phyloP scores from a whole-genome alignment of 2,797 vertebrate species.

The Sciaenops ocellatus region DNA sequence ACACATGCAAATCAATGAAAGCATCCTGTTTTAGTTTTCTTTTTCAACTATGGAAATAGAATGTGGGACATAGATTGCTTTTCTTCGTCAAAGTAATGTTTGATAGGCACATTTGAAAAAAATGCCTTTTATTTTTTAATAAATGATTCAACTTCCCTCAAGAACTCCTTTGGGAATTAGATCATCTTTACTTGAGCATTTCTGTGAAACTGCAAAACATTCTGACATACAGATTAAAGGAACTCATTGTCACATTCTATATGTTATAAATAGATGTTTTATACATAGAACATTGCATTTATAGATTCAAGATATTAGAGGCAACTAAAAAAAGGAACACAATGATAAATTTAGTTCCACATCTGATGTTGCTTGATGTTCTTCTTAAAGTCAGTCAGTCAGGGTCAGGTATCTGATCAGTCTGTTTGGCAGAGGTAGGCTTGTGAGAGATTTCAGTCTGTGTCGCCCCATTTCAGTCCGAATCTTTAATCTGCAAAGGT shows the following conservation, averaged over 20 bases:
- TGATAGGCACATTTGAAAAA: conserved; percentile 69
- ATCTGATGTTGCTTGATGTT: conserved; percentile 45
- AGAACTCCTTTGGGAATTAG: conserved; percentile 65
- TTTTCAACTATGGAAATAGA: conserved; percentile 68
- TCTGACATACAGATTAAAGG: conserved; percentile 57
- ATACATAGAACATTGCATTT: conserved; percentile 58
- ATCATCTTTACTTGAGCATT: conserved; percentile 49
- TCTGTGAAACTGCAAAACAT: conserved; percentile 37
- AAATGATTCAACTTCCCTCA: conserved; percentile 72
- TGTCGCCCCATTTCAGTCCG: conserved; percentile 87
- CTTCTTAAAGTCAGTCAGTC: conserved; percentile 55
- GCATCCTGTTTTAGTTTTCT: conserved; percentile 70
- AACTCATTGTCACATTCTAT: conserved; percentile 46
- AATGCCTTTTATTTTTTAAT: conserved; percentile 79
- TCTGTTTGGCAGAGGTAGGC: conserved; percentile 90
- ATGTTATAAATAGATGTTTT: conserved; percentile 73
- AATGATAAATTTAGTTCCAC: conserved; percentile 61
- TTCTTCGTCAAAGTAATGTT: conserved; percentile 68
- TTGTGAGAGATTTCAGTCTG: conserved; percentile 87
- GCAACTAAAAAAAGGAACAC: conserved; percentile 58
- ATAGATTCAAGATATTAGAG: conserved; percentile 44
- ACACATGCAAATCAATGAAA: conserved; percentile 59
- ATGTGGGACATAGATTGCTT: conserved; percentile 54
- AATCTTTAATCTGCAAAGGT: conserved; percentile 92
- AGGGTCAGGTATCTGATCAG: conserved; percentile 88